Base-by-base conservation (phyloP, 2,888 invertebrate genomes). In the Chironomus riparius region DNA sequence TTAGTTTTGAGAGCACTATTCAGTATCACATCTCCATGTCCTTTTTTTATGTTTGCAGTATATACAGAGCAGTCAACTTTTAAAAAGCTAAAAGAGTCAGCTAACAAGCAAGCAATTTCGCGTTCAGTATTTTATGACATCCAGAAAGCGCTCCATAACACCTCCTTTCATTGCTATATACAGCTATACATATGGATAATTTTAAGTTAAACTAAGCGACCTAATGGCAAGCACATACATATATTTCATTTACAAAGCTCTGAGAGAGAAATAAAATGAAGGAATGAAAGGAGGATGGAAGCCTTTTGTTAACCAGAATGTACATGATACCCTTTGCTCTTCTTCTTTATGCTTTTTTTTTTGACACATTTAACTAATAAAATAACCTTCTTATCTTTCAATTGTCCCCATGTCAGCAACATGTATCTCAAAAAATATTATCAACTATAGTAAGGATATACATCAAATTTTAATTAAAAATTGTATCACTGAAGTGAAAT, bases 221-320 rank as follows among this genome's bases (percentile, higher is more conserved):
- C 56, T 56, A 56, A 56, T 56, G 56, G 56, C 56, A 56, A 15
- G 3, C 18, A 18, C 56, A n/a, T 56, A 18, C 56, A n/a, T 56
- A n/a, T 56, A 15, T 56, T 18, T 56, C 56, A 15, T 56, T 56
- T 56, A n/a, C 56, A 56, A 56, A 56, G 56, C n/a, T 38, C 38
- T 38, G 38, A 38, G 38, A 10, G 38, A 38, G 38, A 38, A 38
- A 38, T 38, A 38, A 18, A 56, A 56, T 15, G 56, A 56, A 6
- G 13, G n/a, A 56, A 38, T 38, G 38, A 38, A 56, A 56, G 56
- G 22, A 65, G 62, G 6, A 18, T 21, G 15, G 62, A 18, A 68
- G 69, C 69, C 18, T 69, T 69, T 38, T 69, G 69, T 69, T 69
- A 69, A 69, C 69, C 69, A 47, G 18, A 69, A 69, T 56, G 15